Base-by-base conservation (phyloP, 2,888 invertebrate genomes). In the Apeira syringaria region DNA sequence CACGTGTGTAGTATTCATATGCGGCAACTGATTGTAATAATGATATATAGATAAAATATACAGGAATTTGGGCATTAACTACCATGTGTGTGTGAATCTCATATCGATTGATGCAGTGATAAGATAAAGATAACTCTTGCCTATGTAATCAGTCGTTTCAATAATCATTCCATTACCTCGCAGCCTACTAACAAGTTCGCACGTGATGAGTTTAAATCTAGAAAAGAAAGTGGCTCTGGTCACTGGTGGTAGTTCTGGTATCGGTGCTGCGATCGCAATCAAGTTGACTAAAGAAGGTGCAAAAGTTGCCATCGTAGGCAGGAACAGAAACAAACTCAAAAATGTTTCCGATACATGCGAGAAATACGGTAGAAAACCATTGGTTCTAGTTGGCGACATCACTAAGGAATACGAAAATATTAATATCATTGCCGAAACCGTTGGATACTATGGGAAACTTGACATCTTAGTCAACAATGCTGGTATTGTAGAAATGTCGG, bases 211-310 rank as follows among this genome's bases (percentile, higher is more conserved):
- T 8, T 25, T 57, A 47, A 41, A 18, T 27, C 44, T 54, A 30
- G 25, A 42, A 10, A 54, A 62, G 9, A 76, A 74, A 65, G 68
- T 73, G 0, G 71, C 73, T 5, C 41, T 74, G 15, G 61, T 75
- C 11, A 74, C 70, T 2, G 75, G 74, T 2, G 64, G 65, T 0
- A 68, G 74, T 42, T 69, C 73, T 1, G 74, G 75, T 1, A 74
- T 77, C 4, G 75, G 76, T 1, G 73, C 74, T 3, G 58, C 72
- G 0, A 63, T 65, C n/a, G 75, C 74, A 0, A 33, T 68, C 6
- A 45, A 47, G 4, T 53, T 62, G n/a, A 50, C 57, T 3, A 24
- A 42, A 40, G 49, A 58, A 45, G 53, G 53, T 0, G 62, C 57
- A 2, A 47, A 41, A 34, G 54, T 61, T 0, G 50, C 33, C 5